These are phyloP conservation scores for Drosophila erecta DNA, from an alignment of 1,140 invertebrate species.

Conservation along the genomic window DNA sequence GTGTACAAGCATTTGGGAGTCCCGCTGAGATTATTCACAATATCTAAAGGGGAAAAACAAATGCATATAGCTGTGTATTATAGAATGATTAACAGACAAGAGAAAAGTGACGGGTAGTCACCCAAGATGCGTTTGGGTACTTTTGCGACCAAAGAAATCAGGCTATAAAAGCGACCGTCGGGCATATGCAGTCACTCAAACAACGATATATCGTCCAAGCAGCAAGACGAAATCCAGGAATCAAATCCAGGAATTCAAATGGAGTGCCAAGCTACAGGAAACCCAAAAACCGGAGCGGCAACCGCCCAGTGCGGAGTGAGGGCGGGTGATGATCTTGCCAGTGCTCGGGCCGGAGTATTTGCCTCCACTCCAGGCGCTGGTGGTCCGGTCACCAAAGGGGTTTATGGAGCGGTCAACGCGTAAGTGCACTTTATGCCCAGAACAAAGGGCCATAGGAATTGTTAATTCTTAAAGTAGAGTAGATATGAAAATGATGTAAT, in stretches of 20 bases:
- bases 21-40: slow-evolving; percentile 12
- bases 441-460: too few relatives aligned
- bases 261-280: slow-evolving; percentile 50
- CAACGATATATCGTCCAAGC: not conserved
- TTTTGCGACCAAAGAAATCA: slow-evolving; percentile 12
- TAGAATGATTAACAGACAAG: slow-evolving; percentile 10
- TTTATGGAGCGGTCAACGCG: slow-evolving; percentile 60
- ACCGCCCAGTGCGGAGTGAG: slow-evolving; percentile 26
- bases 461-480: too few relatives aligned
- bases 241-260: slow-evolving; percentile 33
- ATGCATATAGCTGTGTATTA: slow-evolving; percentile 11
- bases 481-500: not conserved
- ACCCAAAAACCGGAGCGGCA: slow-evolving; percentile 62
- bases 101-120: slow-evolving; percentile 17
- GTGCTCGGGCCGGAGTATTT: slow-evolving; percentile 58
- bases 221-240: slow-evolving; percentile 6
- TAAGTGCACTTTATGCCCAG: slow-evolving; percentile 25
- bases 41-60: slow-evolving; percentile 23
- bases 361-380: slow-evolving; percentile 33
- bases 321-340: slow-evolving; percentile 41
- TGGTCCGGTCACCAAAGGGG: slow-evolving; percentile 64
- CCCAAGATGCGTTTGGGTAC: slow-evolving; percentile 1
- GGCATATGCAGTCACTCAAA: slow-evolving; percentile 20
- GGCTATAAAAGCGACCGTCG: slow-evolving; percentile 48
- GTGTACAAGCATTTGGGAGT: slow-evolving; percentile 3